Percentiles rank a stretch among this genome's conserved stretches.
phyloP scores from a whole-genome alignment of 2,797 vertebrate genomes.

The Chrosomus eos region DNA sequence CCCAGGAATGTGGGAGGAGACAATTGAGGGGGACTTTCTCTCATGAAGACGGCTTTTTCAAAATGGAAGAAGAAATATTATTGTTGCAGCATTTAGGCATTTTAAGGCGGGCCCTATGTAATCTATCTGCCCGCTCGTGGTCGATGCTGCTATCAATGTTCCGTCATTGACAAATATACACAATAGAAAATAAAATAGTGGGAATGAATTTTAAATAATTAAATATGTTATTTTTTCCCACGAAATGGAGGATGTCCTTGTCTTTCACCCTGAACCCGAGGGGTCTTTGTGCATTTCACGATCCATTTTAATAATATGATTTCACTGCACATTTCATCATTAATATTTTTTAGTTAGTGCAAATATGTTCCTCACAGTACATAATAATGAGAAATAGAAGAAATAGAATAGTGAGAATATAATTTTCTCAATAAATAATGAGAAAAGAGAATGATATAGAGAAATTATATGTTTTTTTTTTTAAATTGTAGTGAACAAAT shows the following conservation, averaged over 20 bases:
- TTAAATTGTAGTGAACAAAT: no score
- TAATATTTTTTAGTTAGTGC: neutral
- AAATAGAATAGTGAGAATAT: no score
- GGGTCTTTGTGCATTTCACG: constrained; percentile 19
- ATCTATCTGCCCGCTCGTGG: constrained; percentile 15
- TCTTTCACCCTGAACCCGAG: constrained; percentile 29
- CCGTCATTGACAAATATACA: neutral
- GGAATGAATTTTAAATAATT: neutral
- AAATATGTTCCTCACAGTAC: neutral
- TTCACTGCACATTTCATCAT: neutral
- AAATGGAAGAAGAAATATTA: constrained; percentile 76
- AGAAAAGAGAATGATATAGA: no score
- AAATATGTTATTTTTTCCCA: constrained; percentile 19
- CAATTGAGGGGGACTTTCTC: constrained; percentile 73
- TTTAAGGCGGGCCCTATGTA: constrained; percentile 58
- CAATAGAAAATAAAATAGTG: neutral
- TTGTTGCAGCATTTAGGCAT: constrained; percentile 52
- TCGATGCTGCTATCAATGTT: neutral
- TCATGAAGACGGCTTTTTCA: constrained; percentile 69
- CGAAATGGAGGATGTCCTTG: constrained; percentile 49
- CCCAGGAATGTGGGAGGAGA: constrained; percentile 51
- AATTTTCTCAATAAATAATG: no score
- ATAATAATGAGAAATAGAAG: neutral
- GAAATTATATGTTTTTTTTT: no score
- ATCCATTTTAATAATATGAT: constrained; percentile 3